Evolutionary conservation across 53 echinoderm and acorn worm species (phyloP).

Genomic region (Echinometra lucunter): DNA sequence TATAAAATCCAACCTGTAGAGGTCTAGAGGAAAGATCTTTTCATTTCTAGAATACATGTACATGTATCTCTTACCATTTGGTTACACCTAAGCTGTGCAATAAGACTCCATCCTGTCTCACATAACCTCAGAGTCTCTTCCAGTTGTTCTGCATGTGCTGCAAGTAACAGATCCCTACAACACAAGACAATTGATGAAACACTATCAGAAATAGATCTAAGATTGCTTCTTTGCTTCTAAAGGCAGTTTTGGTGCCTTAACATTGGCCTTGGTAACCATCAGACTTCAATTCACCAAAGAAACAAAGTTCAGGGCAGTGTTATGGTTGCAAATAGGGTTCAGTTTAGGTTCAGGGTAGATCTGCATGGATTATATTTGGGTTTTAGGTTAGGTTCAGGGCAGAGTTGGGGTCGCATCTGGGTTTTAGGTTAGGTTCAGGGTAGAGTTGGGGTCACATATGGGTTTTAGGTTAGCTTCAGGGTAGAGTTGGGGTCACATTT

Average conservation of each 20-base stretch:
- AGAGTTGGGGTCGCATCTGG: too few relatives aligned
- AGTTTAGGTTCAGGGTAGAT: too few relatives aligned
- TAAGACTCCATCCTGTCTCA: constrained; percentile 85
- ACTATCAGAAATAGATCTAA: background rate
- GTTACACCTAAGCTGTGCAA: constrained; percentile 81
- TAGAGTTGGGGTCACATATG: too few relatives aligned
- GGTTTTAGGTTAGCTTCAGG: too few relatives aligned
- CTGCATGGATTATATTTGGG: too few relatives aligned
- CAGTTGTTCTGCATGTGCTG: constrained; percentile 94
- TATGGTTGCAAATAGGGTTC: too few relatives aligned
- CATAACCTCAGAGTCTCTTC: constrained; percentile 86
- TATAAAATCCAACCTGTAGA: background rate
- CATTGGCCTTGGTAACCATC: too few relatives aligned
- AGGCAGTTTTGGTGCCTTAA: background rate
- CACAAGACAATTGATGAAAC: background rate
- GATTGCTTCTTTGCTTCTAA: background rate
- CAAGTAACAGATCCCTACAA: constrained; percentile 85
- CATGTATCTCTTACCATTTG: constrained; percentile 83
- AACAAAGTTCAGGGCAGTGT: too few relatives aligned
- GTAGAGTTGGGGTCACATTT: too few relatives aligned
- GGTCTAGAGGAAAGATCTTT: background rate
- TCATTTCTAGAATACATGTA: background rate
- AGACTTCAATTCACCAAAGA: too few relatives aligned
- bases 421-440: too few relatives aligned
- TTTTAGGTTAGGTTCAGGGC: too few relatives aligned